These are phyloP conservation scores for Pluvianellus socialis DNA, from an alignment of 2,113 vertebrate genomes.

Conservation along the genomic window DNA sequence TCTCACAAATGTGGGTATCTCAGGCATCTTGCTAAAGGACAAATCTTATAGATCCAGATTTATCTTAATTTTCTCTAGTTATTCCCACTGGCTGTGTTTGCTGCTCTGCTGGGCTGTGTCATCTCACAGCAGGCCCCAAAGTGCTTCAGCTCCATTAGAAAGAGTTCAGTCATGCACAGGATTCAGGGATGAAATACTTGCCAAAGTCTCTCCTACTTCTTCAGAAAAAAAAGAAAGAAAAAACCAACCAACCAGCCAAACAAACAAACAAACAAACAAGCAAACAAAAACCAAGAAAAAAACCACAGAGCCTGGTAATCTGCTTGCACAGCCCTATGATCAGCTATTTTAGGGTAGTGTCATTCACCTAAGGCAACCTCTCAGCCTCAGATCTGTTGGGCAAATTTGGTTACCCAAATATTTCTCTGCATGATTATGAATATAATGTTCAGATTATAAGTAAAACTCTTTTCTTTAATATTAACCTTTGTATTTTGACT, in stretches of 20 bases:
- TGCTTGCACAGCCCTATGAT: background rate
- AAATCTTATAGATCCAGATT: background rate
- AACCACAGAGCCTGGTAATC: fast-evolving
- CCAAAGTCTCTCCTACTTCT: background rate
- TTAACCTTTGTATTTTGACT: background rate
- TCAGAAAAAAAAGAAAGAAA: background rate
- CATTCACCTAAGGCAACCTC: background rate
- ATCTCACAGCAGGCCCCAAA: background rate
- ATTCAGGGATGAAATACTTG: background rate
- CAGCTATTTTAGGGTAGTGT: background rate
- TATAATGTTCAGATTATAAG: background rate
- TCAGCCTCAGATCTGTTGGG: background rate
- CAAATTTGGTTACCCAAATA: background rate
- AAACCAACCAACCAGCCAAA: too few relatives aligned
- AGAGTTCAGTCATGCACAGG: background rate
- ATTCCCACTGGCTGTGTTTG: background rate
- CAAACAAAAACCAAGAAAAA: background rate
- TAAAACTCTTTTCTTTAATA: background rate
- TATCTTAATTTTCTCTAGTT: background rate
- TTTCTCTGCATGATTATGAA: background rate
- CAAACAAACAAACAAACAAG: background rate
- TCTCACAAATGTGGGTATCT: background rate
- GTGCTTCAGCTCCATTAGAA: background rate
- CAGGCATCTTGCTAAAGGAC: background rate
- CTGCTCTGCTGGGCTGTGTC: background rate